These are phyloP conservation scores for Acleris laterana DNA, from an alignment of 2,888 invertebrate genomes.

Conservation along the genomic window DNA sequence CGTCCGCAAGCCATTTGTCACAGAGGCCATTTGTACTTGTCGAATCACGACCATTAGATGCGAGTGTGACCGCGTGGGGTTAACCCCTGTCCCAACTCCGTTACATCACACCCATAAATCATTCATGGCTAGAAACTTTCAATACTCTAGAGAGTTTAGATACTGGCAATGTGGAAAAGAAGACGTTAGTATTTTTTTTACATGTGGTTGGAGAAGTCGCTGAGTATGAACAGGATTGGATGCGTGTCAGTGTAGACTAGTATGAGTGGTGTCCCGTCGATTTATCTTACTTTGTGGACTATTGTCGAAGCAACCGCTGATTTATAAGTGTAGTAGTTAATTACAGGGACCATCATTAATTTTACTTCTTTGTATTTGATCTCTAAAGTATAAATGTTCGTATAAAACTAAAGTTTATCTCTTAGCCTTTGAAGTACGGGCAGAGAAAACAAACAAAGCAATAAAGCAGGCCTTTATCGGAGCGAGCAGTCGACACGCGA, in stretches of 20 bases:
- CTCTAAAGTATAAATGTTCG: slow-evolving; percentile 73
- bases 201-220: slow-evolving; percentile 48
- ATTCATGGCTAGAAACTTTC: slow-evolving; percentile 57
- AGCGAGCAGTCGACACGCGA: slow-evolving; percentile 83
- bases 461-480: slow-evolving; percentile 83
- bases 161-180: slow-evolving; percentile 44
- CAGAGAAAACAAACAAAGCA: slow-evolving; percentile 83
- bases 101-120: slow-evolving; percentile 51
- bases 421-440: slow-evolving; percentile 80
- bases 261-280: slow-evolving; percentile 76
- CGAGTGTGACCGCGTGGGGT: slow-evolving; percentile 82
- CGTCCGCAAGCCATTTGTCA: slow-evolving; percentile 83
- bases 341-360: slow-evolving; percentile 74
- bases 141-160: slow-evolving; percentile 36
- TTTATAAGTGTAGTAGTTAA: slow-evolving; percentile 79
- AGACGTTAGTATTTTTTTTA: slow-evolving; percentile 34
- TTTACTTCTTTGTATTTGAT: slow-evolving; percentile 58
- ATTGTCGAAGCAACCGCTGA: slow-evolving; percentile 77
- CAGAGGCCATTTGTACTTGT: slow-evolving; percentile 84
- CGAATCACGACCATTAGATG: slow-evolving; percentile 84
- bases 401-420: slow-evolving; percentile 81
- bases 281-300: slow-evolving; percentile 81
- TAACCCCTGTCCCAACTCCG: slow-evolving; percentile 67
- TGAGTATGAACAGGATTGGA: slow-evolving; percentile 55
- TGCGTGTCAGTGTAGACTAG: slow-evolving; percentile 75